phyloP scores from a whole-genome alignment of 2,888 invertebrate genomes.

The Scaptomyza cyrtandrae region DNA sequence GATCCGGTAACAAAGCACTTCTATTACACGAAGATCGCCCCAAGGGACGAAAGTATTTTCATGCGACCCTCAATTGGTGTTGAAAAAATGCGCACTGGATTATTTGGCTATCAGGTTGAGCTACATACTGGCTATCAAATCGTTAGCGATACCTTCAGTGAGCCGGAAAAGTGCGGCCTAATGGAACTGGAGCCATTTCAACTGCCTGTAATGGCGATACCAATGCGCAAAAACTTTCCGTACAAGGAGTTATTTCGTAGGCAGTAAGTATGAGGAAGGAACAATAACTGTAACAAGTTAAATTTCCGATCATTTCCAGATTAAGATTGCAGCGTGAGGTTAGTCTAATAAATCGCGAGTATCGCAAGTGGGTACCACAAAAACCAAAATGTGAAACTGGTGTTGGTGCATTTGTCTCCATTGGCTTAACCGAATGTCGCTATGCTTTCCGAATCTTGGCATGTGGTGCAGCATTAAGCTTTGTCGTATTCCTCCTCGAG shows the following conservation, averaged over 20 bases:
- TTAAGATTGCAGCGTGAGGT: slow-evolving; percentile 87
- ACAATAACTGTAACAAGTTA: no score
- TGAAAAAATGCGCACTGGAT: slow-evolving; percentile 85
- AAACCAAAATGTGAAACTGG: slow-evolving; percentile 86
- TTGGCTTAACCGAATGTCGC: slow-evolving; percentile 86
- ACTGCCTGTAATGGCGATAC: slow-evolving; percentile 86
- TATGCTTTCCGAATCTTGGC: slow-evolving; percentile 85
- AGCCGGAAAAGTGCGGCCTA: slow-evolving; percentile 87
- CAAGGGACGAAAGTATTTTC: slow-evolving; percentile 86
- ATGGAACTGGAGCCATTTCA: slow-evolving; percentile 87
- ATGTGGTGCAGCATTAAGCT: slow-evolving; percentile 71
- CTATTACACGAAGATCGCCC: slow-evolving; percentile 86
- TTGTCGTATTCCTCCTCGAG: slow-evolving; percentile 70
- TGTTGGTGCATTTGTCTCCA: slow-evolving; percentile 86
- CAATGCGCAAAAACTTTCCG: slow-evolving; percentile 86
- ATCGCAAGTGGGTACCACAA: slow-evolving; percentile 86
- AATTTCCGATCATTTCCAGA: slow-evolving; percentile 74
- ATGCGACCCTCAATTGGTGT: slow-evolving; percentile 86
- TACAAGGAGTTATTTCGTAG: slow-evolving; percentile 86
- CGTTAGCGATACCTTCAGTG: slow-evolving; percentile 87
- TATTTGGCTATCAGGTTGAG: slow-evolving; percentile 88
- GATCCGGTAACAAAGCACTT: slow-evolving; percentile 86
- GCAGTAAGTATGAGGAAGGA: slow-evolving; percentile 63
- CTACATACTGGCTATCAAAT: slow-evolving; percentile 87
- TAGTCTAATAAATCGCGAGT: slow-evolving; percentile 86